Percentiles rank a stretch among this genome's conserved stretches.
Conservation (phyloP, 2,113 vertebrate species). For the Neolamprologus longior region DNA sequence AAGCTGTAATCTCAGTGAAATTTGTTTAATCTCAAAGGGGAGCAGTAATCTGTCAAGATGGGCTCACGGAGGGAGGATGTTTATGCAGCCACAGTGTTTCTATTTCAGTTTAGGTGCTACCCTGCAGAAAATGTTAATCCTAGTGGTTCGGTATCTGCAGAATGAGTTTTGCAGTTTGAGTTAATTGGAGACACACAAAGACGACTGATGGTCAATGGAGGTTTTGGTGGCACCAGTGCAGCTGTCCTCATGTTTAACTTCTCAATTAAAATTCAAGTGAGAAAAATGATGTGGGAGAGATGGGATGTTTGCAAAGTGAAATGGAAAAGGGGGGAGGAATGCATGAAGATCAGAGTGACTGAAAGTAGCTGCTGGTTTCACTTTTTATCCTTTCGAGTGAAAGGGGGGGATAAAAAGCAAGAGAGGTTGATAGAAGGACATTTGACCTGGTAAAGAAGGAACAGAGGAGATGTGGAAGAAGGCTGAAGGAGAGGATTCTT, state of each 20-base stretch:
- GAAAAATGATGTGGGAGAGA: background rate
- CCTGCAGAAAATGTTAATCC: constrained; percentile 49
- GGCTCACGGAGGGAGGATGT: constrained; percentile 19
- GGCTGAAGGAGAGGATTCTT: background rate
- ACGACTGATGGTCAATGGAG: background rate
- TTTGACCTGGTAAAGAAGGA: background rate
- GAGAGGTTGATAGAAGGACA: background rate
- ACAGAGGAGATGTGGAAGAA: background rate
- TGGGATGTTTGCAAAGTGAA: background rate
- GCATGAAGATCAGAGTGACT: background rate
- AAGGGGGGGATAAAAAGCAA: background rate
- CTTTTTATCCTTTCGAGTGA: background rate
- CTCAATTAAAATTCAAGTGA: background rate
- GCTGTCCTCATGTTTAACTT: background rate
- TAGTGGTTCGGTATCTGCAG: background rate
- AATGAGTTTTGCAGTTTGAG: constrained; percentile 12
- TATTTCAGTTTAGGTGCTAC: constrained; percentile 40
- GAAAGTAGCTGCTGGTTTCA: background rate
- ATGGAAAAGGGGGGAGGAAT: background rate
- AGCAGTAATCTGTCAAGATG: constrained; percentile 53
- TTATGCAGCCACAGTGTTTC: constrained; percentile 26
- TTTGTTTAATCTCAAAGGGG: constrained; percentile 51
- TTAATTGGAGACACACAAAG: background rate
- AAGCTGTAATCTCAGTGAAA: constrained; percentile 51
- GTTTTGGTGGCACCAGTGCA: background rate